Evolutionary conservation across 53 echinoderm and acorn worm genomes (phyloP).

Genomic region (Glandiceps talaboti): DNA sequence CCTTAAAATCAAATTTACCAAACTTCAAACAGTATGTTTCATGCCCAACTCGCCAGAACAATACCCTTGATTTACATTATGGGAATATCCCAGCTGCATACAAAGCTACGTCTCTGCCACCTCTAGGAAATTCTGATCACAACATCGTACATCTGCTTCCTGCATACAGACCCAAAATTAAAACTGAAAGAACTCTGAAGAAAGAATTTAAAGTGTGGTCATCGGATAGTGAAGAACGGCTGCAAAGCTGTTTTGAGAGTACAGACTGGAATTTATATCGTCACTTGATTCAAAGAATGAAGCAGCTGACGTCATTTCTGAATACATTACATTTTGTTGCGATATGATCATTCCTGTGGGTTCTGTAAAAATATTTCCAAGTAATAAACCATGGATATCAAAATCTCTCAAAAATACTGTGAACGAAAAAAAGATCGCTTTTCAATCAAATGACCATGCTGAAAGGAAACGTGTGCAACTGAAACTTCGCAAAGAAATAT

Average conservation of each 20-base stretch:
- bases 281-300: too few species aligned
- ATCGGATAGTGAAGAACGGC: not conserved
- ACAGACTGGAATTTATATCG: slow-evolving; percentile 26
- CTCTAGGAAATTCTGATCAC: slow-evolving; percentile 18
- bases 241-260: slow-evolving; percentile 16
- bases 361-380: slow-evolving; percentile 9
- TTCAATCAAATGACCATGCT: not conserved
- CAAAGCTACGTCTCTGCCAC: not conserved
- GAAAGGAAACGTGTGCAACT: not conserved
- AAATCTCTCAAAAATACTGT: slow-evolving; percentile 10
- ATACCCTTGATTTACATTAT: slow-evolving; percentile 9
- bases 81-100: slow-evolving; percentile 10
- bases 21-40: slow-evolving; percentile 2
- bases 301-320: slow-evolving; percentile 8
- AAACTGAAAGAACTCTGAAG: not conserved
- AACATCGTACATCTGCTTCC: slow-evolving; percentile 10
- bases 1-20: not conserved
- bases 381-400: slow-evolving; percentile 32
- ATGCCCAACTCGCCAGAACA: not conserved
- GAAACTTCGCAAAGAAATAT: not conserved
- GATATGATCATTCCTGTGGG: slow-evolving; percentile 13
- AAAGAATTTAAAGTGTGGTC: slow-evolving; percentile 7
- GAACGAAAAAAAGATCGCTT: slow-evolving; percentile 9
- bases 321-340: slow-evolving; percentile 21
- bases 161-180: slow-evolving; percentile 2